Percentiles rank a stretch among this genome's conserved stretches.
phyloP scores from a whole-genome alignment of 2,888 invertebrate species.

The Pyrgus malvae region DNA sequence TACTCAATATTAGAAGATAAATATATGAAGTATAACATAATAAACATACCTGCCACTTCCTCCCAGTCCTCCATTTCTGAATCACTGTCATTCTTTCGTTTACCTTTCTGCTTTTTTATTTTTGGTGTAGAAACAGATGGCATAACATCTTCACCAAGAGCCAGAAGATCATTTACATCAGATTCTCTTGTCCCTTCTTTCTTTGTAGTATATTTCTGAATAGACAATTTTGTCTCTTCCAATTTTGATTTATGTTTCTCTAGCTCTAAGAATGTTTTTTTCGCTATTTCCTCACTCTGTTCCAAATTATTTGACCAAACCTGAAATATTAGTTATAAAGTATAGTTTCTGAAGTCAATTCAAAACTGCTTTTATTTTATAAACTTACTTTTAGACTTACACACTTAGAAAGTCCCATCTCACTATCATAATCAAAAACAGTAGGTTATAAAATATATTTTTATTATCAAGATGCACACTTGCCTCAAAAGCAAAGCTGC shows the following conservation, averaged over 20 bases:
- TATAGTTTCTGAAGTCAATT: no score
- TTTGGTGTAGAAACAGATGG: conserved; percentile 39
- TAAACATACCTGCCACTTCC: conserved; percentile 88
- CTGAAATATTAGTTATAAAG: conserved; percentile 38
- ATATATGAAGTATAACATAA: no score
- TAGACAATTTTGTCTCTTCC: conserved; percentile 82
- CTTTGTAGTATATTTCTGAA: conserved; percentile 72
- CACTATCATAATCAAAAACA: no score
- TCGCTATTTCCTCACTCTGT: conserved; percentile 69
- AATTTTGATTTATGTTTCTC: conserved; percentile 82
- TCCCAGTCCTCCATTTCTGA: conserved; percentile 88
- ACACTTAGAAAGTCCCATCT: no score
- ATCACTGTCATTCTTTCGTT: conserved; percentile 67
- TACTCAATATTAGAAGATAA: no score
- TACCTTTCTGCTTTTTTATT: conserved; percentile 46
- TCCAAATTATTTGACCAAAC: conserved; percentile 62
- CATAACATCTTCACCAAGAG: conserved; percentile 82
- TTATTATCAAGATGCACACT: no score
- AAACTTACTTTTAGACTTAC: no score
- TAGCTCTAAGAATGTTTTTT: conserved; percentile 78
- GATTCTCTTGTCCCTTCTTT: conserved; percentile 45
- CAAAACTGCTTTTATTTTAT: no score
- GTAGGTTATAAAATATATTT: no score
- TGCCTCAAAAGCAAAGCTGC: no score
- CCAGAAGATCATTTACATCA: conserved; percentile 84